phyloP scores from a whole-genome alignment of 2,888 invertebrate genomes.

The Lasioglossum calceatum region DNA sequence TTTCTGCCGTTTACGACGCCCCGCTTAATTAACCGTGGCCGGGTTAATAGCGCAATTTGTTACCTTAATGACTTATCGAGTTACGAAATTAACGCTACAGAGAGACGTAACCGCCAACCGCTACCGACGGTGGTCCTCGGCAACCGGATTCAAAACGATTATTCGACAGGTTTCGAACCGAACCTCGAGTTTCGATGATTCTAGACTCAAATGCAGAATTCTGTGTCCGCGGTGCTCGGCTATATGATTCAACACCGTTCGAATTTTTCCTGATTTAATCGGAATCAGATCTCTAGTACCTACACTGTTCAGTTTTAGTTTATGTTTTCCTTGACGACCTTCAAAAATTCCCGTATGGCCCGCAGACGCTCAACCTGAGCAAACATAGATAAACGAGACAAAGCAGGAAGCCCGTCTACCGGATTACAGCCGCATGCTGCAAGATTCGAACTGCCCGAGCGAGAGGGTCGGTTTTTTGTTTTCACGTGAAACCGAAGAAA shows the following conservation, averaged over 20 bases:
- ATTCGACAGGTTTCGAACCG: not conserved
- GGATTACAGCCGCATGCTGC: not conserved
- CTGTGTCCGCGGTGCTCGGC: not conserved
- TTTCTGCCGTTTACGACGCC: constrained; percentile 73
- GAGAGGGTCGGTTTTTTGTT: not conserved
- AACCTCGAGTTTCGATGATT: not conserved
- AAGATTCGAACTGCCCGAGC: not conserved
- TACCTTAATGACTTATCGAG: constrained; percentile 78
- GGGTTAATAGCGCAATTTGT: constrained; percentile 78
- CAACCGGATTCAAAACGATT: not conserved
- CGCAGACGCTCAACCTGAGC: not conserved
- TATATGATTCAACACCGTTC: not conserved
- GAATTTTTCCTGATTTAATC: not conserved
- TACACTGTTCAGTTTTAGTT: not conserved
- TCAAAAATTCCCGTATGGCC: not conserved
- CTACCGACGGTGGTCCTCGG: not conserved
- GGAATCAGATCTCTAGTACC: not conserved
- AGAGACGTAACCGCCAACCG: not conserved
- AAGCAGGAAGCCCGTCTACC: not conserved
- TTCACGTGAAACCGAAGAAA: not conserved
- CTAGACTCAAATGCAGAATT: not conserved
- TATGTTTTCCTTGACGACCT: not conserved
- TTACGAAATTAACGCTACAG: constrained; percentile 75
- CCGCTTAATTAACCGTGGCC: constrained; percentile 76
- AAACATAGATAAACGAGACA: not conserved